These are phyloP conservation scores for Apodemia zela DNA, from an alignment of 2,888 invertebrate species.

Conservation along the genomic window DNA sequence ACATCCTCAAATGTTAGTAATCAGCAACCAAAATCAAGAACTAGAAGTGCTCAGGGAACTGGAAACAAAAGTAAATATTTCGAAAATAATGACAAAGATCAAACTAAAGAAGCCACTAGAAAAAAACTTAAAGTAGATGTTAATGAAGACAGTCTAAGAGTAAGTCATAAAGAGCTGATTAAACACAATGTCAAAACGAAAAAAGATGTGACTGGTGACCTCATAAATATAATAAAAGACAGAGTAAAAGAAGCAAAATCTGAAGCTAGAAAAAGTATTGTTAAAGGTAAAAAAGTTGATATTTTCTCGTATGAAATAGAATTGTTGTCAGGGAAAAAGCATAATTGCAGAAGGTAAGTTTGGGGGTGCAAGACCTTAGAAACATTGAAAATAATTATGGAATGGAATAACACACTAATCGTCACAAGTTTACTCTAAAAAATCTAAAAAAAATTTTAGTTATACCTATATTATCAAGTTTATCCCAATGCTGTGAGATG, in stretches of 20 bases:
- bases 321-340: no score
- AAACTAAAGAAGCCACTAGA: conserved; percentile 31
- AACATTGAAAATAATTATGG: no score
- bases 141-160: conserved; percentile 51
- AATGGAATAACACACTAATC: no score
- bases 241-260: conserved; percentile 69
- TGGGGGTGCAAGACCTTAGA: no score
- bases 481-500: no score
- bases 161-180: conserved; percentile 61
- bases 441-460: no score
- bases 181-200: conserved; percentile 45
- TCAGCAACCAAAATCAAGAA: conserved; percentile 40
- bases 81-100: conserved; percentile 28
- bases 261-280: conserved; percentile 48
- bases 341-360: no score
- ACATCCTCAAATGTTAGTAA: conserved; percentile 20
- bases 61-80: conserved; percentile 62
- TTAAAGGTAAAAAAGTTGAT: conserved; percentile 48
- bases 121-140: conserved; percentile 38
- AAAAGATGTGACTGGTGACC: conserved; percentile 69
- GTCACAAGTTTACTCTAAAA: no score
- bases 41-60: conserved; percentile 54
- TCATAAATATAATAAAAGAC: conserved; percentile 74
- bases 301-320: not conserved
- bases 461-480: no score